A percentile compares a stretch with the other conserved stretches of the same genome.
Evolutionary conservation across 2,888 invertebrate species (phyloP).

Genomic region (Cryptocephalus primarius): DNA sequence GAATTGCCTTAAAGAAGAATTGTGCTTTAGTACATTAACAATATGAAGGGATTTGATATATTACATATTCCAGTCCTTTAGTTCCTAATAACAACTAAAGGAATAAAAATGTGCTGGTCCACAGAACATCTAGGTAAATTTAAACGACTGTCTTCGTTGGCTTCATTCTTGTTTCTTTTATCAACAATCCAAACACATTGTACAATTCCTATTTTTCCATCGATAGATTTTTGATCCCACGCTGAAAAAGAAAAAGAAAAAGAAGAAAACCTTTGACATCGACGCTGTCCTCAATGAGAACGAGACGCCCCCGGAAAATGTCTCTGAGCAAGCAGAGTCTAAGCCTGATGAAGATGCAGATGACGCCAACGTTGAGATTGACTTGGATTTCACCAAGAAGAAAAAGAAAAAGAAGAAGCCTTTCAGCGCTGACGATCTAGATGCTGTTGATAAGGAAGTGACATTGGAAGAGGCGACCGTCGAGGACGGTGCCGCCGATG

Average conservation of each 20-base stretch:
- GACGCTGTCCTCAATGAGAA: conserved; percentile 60
- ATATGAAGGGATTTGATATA: too few relatives aligned
- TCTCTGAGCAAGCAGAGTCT: conserved; percentile 41
- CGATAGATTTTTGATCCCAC: conserved; percentile 73
- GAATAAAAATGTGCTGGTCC: too few relatives aligned
- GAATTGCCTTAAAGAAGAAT: too few relatives aligned
- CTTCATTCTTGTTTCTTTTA: not conserved
- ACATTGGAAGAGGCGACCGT: conserved; percentile 35
- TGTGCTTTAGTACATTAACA: too few relatives aligned
- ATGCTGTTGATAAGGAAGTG: conserved; percentile 60
- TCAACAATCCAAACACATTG: conserved; percentile 1
- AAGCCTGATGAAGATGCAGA: conserved; percentile 42
- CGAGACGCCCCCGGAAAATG: conserved; percentile 16
- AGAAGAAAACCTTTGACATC: conserved; percentile 91
- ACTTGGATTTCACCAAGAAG: conserved; percentile 80
- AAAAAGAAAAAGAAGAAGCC: conserved; percentile 88
- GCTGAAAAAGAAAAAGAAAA: conserved; percentile 86
- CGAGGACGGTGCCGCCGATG: conserved; percentile 53
- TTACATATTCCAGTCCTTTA: too few relatives aligned
- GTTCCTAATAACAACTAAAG: too few relatives aligned
- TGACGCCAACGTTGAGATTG: conserved; percentile 62
- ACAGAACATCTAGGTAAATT: too few relatives aligned
- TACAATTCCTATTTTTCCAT: conserved; percentile 13
- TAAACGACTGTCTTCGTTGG: too few relatives aligned
- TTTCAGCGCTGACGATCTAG: conserved; percentile 79